These are phyloP conservation scores for Poecilia velifera DNA, from an alignment of 2,797 vertebrate genomes.

Conservation along the genomic window DNA sequence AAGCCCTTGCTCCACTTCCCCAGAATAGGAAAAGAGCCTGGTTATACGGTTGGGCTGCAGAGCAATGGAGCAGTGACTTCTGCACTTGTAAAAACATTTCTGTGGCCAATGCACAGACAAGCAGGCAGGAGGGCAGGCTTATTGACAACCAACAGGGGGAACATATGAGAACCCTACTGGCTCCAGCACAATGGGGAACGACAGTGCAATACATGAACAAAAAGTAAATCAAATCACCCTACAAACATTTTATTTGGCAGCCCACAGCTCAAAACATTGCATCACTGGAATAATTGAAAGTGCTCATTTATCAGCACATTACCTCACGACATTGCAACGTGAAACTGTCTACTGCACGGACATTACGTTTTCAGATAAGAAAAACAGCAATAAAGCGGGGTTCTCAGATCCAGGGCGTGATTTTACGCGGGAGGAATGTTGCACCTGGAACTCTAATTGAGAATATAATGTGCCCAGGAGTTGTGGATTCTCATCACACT, in stretches of 20 bases:
- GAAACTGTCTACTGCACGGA: slow-evolving; percentile 31
- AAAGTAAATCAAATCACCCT: slow-evolving; percentile 32
- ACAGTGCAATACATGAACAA: slow-evolving; percentile 26
- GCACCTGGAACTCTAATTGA: slow-evolving; percentile 25
- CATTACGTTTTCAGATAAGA: slow-evolving; percentile 24
- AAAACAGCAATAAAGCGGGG: slow-evolving; percentile 41
- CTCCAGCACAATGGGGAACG: slow-evolving; percentile 38
- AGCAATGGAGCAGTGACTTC: slow-evolving; percentile 78
- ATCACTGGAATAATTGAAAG: slow-evolving; percentile 39
- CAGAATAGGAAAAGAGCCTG: slow-evolving; percentile 74
- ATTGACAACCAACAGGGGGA: slow-evolving; percentile 63
- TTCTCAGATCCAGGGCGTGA: slow-evolving; percentile 25
- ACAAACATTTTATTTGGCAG: slow-evolving; percentile 18
- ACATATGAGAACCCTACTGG: slow-evolving; percentile 44
- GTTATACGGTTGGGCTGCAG: slow-evolving; percentile 80
- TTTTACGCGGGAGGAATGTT: slow-evolving; percentile 47
- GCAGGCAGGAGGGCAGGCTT: slow-evolving; percentile 54
- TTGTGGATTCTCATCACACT: slow-evolving; percentile 52
- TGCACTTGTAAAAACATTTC: slow-evolving; percentile 82
- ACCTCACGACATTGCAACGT: slow-evolving; percentile 49
- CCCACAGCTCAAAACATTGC: slow-evolving; percentile 20
- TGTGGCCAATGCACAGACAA: slow-evolving; percentile 69
- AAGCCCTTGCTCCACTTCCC: slow-evolving; percentile 66
- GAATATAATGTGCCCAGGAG: slow-evolving; percentile 43
- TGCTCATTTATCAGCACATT: slow-evolving; percentile 19